Percentiles rank a stretch among this genome's conserved stretches.
Conservation (phyloP, 1,140 invertebrate genomes). For the Zaprionus vittiger region DNA sequence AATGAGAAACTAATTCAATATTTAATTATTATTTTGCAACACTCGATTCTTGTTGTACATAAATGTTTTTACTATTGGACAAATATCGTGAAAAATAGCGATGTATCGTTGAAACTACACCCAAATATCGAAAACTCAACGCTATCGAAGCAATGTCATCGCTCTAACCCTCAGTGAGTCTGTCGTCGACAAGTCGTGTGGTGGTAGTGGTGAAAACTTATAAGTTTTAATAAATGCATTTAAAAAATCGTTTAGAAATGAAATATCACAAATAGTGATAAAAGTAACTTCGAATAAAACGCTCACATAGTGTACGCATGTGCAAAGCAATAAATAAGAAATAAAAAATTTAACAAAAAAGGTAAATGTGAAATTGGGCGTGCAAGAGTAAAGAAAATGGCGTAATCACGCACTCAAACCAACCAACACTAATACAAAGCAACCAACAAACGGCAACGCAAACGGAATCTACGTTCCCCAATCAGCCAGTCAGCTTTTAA, state of each 20-base stretch:
- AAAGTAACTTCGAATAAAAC: conserved; percentile 37
- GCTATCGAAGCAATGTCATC: conserved; percentile 26
- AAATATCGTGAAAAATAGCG: not conserved
- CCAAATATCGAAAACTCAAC: not conserved
- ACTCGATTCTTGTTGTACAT: not conserved
- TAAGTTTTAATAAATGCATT: conserved; percentile 51
- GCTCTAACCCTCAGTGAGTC: conserved; percentile 39
- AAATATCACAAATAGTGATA: conserved; percentile 27
- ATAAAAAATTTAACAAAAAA: conserved; percentile 51
- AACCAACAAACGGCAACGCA: conserved; percentile 65
- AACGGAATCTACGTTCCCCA: conserved; percentile 69
- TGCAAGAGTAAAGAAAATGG: conserved; percentile 78
- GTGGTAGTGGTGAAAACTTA: conserved; percentile 52
- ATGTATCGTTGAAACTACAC: not conserved
- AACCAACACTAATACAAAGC: conserved; percentile 28
- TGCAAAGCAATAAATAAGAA: conserved; percentile 44
- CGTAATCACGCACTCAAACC: conserved; percentile 79
- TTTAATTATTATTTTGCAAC: no score
- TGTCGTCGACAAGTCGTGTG: conserved; percentile 51
- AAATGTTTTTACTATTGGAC: not conserved
- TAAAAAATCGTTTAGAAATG: conserved; percentile 33
- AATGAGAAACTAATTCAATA: no score
- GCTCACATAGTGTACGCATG: conserved; percentile 48
- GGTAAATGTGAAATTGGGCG: conserved; percentile 77
- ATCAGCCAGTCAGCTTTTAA: conserved; percentile 72